phyloP scores from a whole-genome alignment of 2,888 invertebrate genomes.

The Diarsia rubi region DNA sequence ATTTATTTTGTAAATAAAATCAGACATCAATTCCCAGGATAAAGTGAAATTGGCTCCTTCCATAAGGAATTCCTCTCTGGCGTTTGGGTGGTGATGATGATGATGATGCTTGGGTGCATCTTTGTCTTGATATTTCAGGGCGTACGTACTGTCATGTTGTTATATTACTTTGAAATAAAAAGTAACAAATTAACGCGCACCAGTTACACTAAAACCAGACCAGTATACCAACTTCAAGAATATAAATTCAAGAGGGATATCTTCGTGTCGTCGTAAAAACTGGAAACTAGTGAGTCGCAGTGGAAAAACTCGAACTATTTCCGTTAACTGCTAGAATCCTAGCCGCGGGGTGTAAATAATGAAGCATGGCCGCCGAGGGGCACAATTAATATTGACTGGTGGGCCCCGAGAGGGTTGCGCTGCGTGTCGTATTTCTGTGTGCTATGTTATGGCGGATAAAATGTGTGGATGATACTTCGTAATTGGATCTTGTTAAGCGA shows the following conservation, averaged over 20 bases:
- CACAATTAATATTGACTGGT: slow-evolving; percentile 71
- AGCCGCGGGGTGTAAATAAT: slow-evolving; percentile 59
- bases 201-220: not conserved
- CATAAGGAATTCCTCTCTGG: not conserved
- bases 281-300: slow-evolving; percentile 45
- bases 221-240: not conserved
- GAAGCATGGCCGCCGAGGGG: slow-evolving; percentile 64
- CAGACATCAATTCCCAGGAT: not conserved
- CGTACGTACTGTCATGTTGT: not conserved
- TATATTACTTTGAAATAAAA: not conserved
- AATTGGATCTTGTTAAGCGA: too few species aligned
- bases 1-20: not conserved
- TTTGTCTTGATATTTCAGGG: not conserved
- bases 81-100: not conserved
- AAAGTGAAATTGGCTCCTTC: not conserved
- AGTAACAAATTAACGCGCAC: not conserved
- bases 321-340: slow-evolving; percentile 50
- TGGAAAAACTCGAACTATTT: slow-evolving; percentile 61
- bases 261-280: slow-evolving; percentile 27
- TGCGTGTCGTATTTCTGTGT: slow-evolving; percentile 36
- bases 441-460: slow-evolving; percentile 39
- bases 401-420: slow-evolving; percentile 40
- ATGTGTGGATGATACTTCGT: slow-evolving; percentile 11
- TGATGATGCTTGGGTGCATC: not conserved
- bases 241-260: slow-evolving; percentile 17